Conservation (phyloP, 2,888 invertebrate species). For the Mesorhabditis sp. region DNA sequence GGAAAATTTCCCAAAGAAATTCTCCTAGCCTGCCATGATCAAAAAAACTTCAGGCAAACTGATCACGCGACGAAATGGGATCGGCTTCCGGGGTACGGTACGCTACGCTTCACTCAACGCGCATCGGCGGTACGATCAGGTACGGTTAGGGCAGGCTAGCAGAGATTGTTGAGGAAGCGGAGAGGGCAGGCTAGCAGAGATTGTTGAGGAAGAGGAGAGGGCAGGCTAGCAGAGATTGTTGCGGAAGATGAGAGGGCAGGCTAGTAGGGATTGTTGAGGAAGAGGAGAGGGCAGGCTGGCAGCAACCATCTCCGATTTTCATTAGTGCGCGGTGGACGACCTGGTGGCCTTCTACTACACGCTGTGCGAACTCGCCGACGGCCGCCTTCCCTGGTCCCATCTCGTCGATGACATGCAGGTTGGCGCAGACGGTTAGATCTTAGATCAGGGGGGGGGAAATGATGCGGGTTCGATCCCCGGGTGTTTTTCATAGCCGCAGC, state of each 20-base stretch:
- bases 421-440: neutral
- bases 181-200: no score
- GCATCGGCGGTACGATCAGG: neutral
- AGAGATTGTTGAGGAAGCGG: no score
- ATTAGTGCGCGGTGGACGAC: neutral
- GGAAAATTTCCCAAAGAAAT: no score
- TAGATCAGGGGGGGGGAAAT: no score
- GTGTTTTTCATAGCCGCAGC: no score
- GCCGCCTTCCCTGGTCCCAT: neutral
- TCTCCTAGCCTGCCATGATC: no score
- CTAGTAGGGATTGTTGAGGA: no score
- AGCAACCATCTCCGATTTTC: neutral
- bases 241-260: no score
- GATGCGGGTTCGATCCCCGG: no score
- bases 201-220: no score
- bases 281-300: neutral
- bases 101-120: neutral
- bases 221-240: no score
- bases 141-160: neutral
- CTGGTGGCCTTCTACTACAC: neutral
- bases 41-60: neutral
- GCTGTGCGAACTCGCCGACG: conserved; percentile 3
- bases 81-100: neutral
- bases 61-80: neutral
- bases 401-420: neutral